phyloP scores from a whole-genome alignment of 2,113 vertebrate species.

The Sylvia atricapilla region DNA sequence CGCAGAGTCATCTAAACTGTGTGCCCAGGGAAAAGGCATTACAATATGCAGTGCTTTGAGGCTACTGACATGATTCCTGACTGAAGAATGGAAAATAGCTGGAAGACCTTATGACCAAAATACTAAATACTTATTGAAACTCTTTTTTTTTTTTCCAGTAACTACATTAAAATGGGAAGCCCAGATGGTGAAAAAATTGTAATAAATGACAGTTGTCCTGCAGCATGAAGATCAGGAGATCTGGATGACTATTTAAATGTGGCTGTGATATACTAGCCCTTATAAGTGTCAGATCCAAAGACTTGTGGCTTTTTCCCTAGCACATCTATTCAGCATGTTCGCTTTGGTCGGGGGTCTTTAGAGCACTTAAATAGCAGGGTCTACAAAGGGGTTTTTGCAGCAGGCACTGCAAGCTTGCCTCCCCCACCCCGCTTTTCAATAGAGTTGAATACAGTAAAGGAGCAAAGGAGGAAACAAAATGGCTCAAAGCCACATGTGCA shows the following conservation, averaged over 20 bases:
- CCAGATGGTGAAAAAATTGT: background rate
- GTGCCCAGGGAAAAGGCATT: background rate
- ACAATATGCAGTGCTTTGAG: background rate
- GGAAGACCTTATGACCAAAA: background rate
- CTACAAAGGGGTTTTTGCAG: constrained; percentile 8
- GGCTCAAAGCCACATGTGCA: constrained; percentile 38
- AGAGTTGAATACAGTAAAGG: background rate
- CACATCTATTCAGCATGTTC: constrained; percentile 19
- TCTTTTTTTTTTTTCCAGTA: background rate
- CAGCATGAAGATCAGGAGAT: background rate
- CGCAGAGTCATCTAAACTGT: background rate
- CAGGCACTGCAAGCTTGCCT: background rate
- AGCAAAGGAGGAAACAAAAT: constrained; percentile 16
- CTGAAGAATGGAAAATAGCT: background rate
- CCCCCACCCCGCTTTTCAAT: background rate
- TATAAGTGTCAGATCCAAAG: background rate
- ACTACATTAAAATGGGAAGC: background rate
- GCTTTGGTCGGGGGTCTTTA: constrained; percentile 6
- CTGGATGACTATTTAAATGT: background rate
- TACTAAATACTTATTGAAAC: background rate
- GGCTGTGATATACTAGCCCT: background rate
- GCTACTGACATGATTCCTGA: background rate
- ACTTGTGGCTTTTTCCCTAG: background rate
- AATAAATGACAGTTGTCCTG: background rate
- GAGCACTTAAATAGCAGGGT: background rate